Evolutionary conservation across 1,140 invertebrate genomes (phyloP).

Genomic region (Drosophila elegans): DNA sequence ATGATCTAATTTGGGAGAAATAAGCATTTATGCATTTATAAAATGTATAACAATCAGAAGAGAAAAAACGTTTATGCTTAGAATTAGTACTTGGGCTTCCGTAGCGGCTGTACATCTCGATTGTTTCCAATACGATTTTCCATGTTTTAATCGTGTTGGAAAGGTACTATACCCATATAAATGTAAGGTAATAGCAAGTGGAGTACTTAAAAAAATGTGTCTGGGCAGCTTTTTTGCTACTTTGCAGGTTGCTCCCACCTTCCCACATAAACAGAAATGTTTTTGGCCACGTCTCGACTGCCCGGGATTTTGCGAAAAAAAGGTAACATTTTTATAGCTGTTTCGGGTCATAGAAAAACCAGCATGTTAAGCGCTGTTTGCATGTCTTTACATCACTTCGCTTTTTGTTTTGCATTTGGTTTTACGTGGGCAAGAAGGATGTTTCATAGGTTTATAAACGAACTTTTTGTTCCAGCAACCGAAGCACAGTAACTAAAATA

Average conservation of each 20-base stretch:
- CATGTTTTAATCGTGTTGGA: too few relatives aligned
- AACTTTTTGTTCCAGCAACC: slow-evolving; percentile 5
- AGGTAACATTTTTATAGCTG: slow-evolving; percentile 38
- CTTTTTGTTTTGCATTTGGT: slow-evolving; percentile 2
- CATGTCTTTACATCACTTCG: slow-evolving; percentile 7
- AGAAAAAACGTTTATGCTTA: too few relatives aligned
- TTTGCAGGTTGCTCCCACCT: slow-evolving; percentile 37
- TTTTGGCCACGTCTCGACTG: slow-evolving; percentile 29
- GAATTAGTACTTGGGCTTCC: too few relatives aligned
- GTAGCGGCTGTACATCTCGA: too few relatives aligned
- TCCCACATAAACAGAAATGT: slow-evolving; percentile 45
- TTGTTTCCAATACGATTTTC: neutral
- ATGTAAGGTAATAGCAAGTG: neutral
- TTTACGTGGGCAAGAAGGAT: slow-evolving; percentile 6
- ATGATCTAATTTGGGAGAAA: too few relatives aligned
- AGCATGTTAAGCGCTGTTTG: slow-evolving; percentile 34
- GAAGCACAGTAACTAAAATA: too few relatives aligned
- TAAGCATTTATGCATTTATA: too few relatives aligned
- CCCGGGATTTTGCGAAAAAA: slow-evolving; percentile 8
- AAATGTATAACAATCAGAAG: too few relatives aligned
- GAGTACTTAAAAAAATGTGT: slow-evolving; percentile 44
- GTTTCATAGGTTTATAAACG: neutral
- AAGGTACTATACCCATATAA: neutral
- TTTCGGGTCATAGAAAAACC: slow-evolving; percentile 27
- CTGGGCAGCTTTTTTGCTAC: slow-evolving; percentile 23